Percentiles rank a stretch among this genome's conserved stretches.
Evolutionary conservation across 1,140 invertebrate species (phyloP).

Genomic region (Neodiprion virginianus): DNA sequence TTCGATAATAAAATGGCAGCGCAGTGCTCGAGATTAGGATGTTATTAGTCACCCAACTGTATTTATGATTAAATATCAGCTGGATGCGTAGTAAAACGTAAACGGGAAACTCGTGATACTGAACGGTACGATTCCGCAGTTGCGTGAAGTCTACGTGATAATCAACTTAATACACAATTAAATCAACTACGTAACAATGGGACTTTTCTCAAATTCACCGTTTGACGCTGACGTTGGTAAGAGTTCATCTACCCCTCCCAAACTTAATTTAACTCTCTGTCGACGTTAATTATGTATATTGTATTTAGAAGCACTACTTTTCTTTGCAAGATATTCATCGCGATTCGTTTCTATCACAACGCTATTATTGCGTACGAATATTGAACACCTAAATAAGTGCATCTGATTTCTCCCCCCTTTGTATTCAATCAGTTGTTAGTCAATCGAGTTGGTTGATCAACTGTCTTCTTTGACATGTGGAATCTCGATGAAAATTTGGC

Average conservation of each 20-base stretch:
- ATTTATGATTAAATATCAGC: conserved; percentile 50
- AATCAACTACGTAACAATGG: conserved; percentile 58
- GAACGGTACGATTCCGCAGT: neutral
- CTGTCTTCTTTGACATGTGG: too few relatives aligned
- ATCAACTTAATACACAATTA: neutral
- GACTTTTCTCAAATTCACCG: conserved; percentile 71
- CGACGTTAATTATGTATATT: neutral
- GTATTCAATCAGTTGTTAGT: neutral
- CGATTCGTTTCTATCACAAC: neutral
- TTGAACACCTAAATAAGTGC: neutral
- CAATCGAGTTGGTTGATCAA: too few relatives aligned
- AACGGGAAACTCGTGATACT: conserved; percentile 32
- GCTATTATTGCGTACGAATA: too few relatives aligned
- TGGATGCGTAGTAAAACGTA: conserved; percentile 34
- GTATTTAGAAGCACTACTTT: neutral
- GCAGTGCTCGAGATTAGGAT: conserved; percentile 39
- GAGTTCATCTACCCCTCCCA: conserved; percentile 43
- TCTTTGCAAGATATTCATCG: neutral
- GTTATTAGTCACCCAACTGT: conserved; percentile 51
- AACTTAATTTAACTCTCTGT: neutral
- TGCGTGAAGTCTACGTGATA: conserved; percentile 1
- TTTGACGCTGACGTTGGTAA: conserved; percentile 79
- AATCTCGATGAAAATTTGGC: too few relatives aligned
- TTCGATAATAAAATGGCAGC: conserved; percentile 42
- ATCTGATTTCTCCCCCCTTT: neutral